A percentile compares a stretch with the other conserved stretches of the same genome.
phyloP scores from a whole-genome alignment of 2,113 vertebrate genomes.

The Thunnus maccoyii region DNA sequence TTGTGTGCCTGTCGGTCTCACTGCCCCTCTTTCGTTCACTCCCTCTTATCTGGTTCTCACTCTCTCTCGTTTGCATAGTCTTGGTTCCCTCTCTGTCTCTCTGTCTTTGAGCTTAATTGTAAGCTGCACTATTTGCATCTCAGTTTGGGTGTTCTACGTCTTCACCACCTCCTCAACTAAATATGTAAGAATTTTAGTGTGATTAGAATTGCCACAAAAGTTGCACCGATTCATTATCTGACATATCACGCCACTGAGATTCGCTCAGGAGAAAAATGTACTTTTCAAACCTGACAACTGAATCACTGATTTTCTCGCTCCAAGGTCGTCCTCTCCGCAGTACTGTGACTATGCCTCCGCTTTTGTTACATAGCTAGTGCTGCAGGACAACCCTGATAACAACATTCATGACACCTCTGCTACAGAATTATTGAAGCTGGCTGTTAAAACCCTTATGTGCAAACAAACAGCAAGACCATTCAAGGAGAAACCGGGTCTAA shows the following conservation, averaged over 20 bases:
- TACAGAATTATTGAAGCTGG: constrained; percentile 26
- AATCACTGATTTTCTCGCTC: constrained; percentile 49
- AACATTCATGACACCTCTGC: constrained; percentile 27
- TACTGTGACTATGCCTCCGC: constrained; percentile 37
- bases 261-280: constrained; percentile 29
- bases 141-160: not conserved
- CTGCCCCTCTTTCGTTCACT: constrained; percentile 37
- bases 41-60: constrained; percentile 53
- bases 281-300: constrained; percentile 48
- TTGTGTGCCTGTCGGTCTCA: constrained; percentile 63
- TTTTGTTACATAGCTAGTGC: constrained; percentile 24
- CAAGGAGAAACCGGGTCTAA: constrained; percentile 39
- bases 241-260: not conserved
- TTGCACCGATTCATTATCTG: constrained; percentile 8
- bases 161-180: not conserved
- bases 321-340: constrained; percentile 50
- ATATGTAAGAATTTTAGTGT: constrained; percentile 3
- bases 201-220: not conserved
- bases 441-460: constrained; percentile 44
- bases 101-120: constrained; percentile 21
- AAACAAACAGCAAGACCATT: constrained; percentile 23
- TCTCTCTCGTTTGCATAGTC: constrained; percentile 20
- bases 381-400: constrained; percentile 38
- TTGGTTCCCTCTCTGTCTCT: constrained; percentile 16
- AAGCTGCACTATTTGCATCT: not conserved